Percentiles rank a stretch among this genome's conserved stretches.
Conservation (phyloP, 2,888 invertebrate species). For the Erebia palarica region DNA sequence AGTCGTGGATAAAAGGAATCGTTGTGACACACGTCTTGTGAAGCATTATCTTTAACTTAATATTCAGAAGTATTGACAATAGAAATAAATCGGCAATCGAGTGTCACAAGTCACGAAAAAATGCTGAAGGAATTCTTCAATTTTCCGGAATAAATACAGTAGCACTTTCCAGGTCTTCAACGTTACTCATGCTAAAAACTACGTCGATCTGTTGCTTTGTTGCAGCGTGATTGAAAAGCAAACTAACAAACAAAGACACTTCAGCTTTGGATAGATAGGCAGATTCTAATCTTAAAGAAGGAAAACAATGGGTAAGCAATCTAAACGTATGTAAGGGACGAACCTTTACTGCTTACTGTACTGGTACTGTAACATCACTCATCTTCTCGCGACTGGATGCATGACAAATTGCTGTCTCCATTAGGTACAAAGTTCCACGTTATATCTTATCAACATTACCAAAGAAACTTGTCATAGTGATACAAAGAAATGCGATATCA, state of each 20-base stretch:
- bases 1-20: conserved; percentile 12
- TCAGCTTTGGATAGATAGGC: too few relatives aligned
- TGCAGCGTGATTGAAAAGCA: too few relatives aligned
- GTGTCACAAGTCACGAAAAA: too few relatives aligned
- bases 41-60: conserved; percentile 6
- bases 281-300: too few relatives aligned
- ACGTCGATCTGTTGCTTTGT: too few relatives aligned
- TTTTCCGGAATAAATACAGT: background rate
- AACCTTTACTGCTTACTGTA: background rate
- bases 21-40: background rate
- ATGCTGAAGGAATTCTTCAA: background rate
- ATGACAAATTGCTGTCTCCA: conserved; percentile 25
- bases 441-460: conserved; percentile 11
- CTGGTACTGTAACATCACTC: background rate
- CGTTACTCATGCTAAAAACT: too few relatives aligned
- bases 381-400: conserved; percentile 11
- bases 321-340: too few relatives aligned
- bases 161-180: background rate
- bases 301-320: too few relatives aligned
- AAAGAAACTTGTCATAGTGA: conserved; percentile 16
- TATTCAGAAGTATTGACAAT: conserved; percentile 1
- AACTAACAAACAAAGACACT: too few relatives aligned
- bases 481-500: conserved; percentile 12
- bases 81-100: too few relatives aligned
- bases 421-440: conserved; percentile 19